A percentile compares a stretch with the other conserved stretches of the same genome.
These are phyloP conservation scores for Phorcus lineatus DNA, from an alignment of 2,888 invertebrate genomes.

Conservation along the genomic window DNA sequence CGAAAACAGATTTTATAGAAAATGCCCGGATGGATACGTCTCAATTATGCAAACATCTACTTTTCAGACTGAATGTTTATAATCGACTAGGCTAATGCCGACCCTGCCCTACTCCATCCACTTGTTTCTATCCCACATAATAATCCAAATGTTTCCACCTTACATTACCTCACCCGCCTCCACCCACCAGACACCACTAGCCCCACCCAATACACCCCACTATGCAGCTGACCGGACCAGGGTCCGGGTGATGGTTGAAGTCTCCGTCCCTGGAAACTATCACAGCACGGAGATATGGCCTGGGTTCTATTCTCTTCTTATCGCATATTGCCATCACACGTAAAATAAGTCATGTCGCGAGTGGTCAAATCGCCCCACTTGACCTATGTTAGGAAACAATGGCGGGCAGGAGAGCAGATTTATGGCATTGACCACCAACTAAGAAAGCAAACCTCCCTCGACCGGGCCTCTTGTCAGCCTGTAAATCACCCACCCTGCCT, in stretches of 20 bases:
- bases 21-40: too few relatives aligned
- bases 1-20: too few relatives aligned
- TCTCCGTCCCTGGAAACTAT: not conserved
- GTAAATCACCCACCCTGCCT: not conserved
- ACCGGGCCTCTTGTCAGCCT: not conserved
- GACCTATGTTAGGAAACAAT: conserved; percentile 4
- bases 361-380: conserved; percentile 14
- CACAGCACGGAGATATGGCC: not conserved
- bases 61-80: too few relatives aligned
- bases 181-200: too few relatives aligned
- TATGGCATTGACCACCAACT: conserved; percentile 19
- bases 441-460: conserved; percentile 20
- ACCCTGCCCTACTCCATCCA: too few relatives aligned
- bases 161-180: too few relatives aligned
- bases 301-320: not conserved
- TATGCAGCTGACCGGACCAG: not conserved
- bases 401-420: conserved; percentile 1
- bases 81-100: too few relatives aligned
- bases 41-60: too few relatives aligned
- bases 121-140: too few relatives aligned
- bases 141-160: too few relatives aligned
- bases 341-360: conserved; percentile 13
- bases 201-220: too few relatives aligned
- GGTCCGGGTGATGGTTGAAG: not conserved
- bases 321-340: not conserved